Base-by-base conservation (phyloP, 2,888 invertebrate species). In the Papilio demoleus region DNA sequence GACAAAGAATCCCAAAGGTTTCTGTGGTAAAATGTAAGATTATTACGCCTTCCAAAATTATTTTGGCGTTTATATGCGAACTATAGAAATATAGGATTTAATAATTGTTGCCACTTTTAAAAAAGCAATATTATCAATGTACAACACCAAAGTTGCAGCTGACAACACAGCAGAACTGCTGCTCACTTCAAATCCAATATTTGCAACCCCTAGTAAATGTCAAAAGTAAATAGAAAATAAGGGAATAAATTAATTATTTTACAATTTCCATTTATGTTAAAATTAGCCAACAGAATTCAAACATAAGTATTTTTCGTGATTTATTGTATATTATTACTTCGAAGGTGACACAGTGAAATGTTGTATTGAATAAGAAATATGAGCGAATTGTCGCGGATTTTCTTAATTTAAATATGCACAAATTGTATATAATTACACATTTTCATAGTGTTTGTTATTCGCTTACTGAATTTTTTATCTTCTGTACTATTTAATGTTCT, bases 201-300 rank as follows among this genome's bases (percentile, higher is more conserved):
- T 79, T 81, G 80, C 84, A 87, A 85, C 79, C 80, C 81, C 81
- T 76, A 73, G 75, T 75, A 82, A 86, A 87, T 88, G 91, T 91
- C 90, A 91, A 88, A 89, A 88, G 86, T 86, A 88, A 89, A 88
- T 88, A 88, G 80, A 83, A 86, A 84, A 86, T 83, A 82, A 74
- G 75, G 72, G 77, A 75, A 75, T 77, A 71, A 75, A 77, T 75
- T 76, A 73, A 72, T 79, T 79, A 79, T 79, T 79, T 79, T 77
- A 77, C 71, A 71, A 77, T 76, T 77, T 72, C 75, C 73, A 76
- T 75, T 74, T 85, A 82, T 77, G 78, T 81, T 81, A 75, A 80
- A 81, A 80, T 82, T 79, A 80, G 74, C 77, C 77, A 74, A 78
- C 75, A 80, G 79, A 81, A 83, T 81, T 72, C 79, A 80, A 81